A percentile compares a stretch with the other conserved stretches of the same genome.
Evolutionary conservation across 1,140 invertebrate species (phyloP).

Genomic region (Papilio dardanus): DNA sequence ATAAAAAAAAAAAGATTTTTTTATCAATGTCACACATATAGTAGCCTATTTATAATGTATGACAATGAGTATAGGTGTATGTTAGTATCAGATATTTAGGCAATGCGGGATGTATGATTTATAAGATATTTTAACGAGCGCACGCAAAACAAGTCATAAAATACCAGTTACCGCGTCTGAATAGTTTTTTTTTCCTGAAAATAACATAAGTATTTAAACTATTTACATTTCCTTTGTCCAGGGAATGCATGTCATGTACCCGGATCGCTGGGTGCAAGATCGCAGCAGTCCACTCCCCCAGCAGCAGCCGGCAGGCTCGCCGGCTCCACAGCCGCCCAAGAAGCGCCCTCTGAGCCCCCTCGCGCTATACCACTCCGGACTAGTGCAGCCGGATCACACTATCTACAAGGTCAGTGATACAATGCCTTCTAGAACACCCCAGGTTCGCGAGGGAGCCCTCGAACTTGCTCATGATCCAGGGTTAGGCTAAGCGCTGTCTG

Average conservation of each 20-base stretch:
- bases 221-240: constrained; percentile 45
- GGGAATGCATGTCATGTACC: constrained; percentile 83
- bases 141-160: background rate
- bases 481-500: too few species aligned
- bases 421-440: too few species aligned
- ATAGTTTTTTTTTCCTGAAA: background rate
- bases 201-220: background rate
- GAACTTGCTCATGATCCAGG: too few species aligned
- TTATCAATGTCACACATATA: background rate
- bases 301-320: constrained; percentile 67
- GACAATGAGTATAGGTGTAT: background rate
- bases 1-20: background rate
- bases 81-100: background rate
- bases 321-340: constrained; percentile 66
- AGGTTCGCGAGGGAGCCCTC: too few species aligned
- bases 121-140: background rate
- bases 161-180: background rate
- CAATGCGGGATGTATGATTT: constrained; percentile 1
- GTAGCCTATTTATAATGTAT: background rate
- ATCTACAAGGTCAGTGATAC: constrained; percentile 60
- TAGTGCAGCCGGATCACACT: constrained; percentile 52
- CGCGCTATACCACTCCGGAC: constrained; percentile 23
- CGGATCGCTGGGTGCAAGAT: constrained; percentile 74
- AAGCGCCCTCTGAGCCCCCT: constrained; percentile 66
- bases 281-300: constrained; percentile 66